phyloP scores from a whole-genome alignment of 37 sponge, comb jelly and placozoan genomes.

The Axinella damicornis region DNA sequence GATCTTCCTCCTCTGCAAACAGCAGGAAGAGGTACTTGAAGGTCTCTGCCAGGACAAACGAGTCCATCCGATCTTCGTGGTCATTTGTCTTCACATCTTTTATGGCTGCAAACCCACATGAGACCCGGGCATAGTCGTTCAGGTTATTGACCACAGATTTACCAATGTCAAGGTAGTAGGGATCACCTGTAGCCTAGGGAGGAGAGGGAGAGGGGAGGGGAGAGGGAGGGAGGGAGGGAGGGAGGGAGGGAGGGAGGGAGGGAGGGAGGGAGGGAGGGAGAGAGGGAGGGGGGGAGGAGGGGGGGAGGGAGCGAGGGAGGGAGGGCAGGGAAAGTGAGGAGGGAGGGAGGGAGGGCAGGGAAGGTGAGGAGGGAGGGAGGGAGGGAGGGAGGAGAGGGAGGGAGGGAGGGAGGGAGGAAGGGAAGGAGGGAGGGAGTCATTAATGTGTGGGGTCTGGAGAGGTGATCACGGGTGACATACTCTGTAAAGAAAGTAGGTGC shows the following conservation, averaged over 20 bases:
- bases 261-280: too few species aligned
- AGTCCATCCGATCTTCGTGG: conserved; percentile 97
- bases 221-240: not conserved
- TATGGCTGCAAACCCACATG: conserved; percentile 93
- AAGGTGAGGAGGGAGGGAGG: too few species aligned
- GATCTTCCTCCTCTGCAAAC: conserved; percentile 89
- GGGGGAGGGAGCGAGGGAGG: too few species aligned
- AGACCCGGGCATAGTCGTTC: conserved; percentile 76
- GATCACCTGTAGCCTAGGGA: conserved; percentile 86
- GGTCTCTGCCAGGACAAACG: conserved; percentile 96
- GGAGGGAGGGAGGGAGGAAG: not conserved
- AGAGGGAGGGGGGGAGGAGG: too few species aligned
- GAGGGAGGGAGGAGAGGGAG: too few species aligned
- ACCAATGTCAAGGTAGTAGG: conserved; percentile 90
- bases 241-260: not conserved
- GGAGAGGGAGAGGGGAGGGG: too few species aligned
- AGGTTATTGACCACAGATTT: conserved; percentile 80
- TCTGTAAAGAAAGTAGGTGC: conserved; percentile 93
- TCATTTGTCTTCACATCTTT: conserved; percentile 79
- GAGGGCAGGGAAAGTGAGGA: too few species aligned
- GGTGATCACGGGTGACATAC: conserved; percentile 27
- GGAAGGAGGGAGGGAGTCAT: too few species aligned
- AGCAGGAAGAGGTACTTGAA: conserved; percentile 95
- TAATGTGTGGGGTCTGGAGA: not conserved
- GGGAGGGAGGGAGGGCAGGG: too few species aligned